Conservation (phyloP, 1,140 invertebrate genomes). For the Drosophila persimilis region DNA sequence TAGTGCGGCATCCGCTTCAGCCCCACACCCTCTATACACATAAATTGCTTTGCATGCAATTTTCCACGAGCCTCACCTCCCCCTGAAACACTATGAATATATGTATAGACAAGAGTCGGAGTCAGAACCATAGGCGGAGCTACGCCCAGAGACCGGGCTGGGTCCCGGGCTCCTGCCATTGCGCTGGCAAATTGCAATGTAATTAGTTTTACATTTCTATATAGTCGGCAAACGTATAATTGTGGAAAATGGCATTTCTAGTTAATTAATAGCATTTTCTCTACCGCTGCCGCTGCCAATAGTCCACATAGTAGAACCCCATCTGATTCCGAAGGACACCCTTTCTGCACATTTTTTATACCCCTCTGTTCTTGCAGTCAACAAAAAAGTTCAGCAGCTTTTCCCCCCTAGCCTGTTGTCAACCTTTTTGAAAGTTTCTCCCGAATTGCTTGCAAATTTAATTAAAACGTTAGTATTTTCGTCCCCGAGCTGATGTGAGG, state of each 20-base stretch:
- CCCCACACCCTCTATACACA: conserved; percentile 15
- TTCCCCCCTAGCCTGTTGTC: conserved; percentile 23
- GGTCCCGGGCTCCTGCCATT: conserved; percentile 61
- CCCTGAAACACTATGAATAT: neutral
- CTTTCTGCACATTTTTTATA: conserved; percentile 52
- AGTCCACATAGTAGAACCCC: conserved; percentile 9
- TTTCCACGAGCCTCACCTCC: conserved; percentile 26
- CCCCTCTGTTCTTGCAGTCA: conserved; percentile 39
- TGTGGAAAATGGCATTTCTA: conserved; percentile 81
- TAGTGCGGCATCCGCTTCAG: conserved; percentile 40
- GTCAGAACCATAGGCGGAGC: too few species aligned
- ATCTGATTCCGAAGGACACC: conserved; percentile 21
- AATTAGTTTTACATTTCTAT: conserved; percentile 82
- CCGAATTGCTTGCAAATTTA: conserved; percentile 74
- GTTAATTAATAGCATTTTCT: conserved; percentile 73
- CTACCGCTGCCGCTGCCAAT: conserved; percentile 8
- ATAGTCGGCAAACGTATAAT: conserved; percentile 78
- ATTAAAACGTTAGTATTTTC: conserved; percentile 74
- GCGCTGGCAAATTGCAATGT: conserved; percentile 81
- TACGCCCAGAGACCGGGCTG: conserved; percentile 7
- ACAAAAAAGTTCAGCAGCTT: conserved; percentile 26
- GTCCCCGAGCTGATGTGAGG: conserved; percentile 5
- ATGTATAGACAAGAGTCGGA: too few species aligned
- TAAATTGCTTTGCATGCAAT: conserved; percentile 79
- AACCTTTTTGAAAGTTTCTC: conserved; percentile 59